Percentiles rank a stretch among this genome's conserved stretches.
These are phyloP conservation scores for Triplophysa yarkandensis DNA, from an alignment of 2,797 vertebrate species.

Conservation along the genomic window DNA sequence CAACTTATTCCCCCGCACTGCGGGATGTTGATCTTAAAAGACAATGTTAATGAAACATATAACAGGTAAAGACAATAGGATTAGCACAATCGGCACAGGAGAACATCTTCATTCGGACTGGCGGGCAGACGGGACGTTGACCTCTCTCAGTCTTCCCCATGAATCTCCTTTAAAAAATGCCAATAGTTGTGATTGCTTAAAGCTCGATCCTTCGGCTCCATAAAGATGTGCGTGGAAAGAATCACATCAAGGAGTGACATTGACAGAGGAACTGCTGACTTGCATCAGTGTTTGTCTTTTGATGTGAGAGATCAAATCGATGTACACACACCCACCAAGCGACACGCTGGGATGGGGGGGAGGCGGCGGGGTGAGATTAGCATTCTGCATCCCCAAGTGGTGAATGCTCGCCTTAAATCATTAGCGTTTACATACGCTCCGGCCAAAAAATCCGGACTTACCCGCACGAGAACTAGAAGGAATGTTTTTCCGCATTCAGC, in stretches of 20 bases:
- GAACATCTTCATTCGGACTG: constrained; percentile 62
- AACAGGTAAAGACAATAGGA: constrained; percentile 80
- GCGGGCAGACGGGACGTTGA: constrained; percentile 67
- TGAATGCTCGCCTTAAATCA: constrained; percentile 75
- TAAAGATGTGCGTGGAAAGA: constrained; percentile 90
- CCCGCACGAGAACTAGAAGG: constrained; percentile 45
- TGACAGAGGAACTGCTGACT: constrained; percentile 99
- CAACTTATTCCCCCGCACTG: constrained; percentile 77
- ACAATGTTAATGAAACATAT: constrained; percentile 78
- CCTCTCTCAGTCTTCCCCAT: constrained; percentile 78
- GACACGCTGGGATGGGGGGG: constrained; percentile 70
- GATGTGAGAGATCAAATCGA: constrained; percentile 99
- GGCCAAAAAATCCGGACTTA: constrained; percentile 75
- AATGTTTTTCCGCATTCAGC: constrained; percentile 39
- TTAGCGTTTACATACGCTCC: constrained; percentile 71
- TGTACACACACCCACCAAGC: constrained; percentile 91
- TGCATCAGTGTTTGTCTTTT: constrained; percentile 99
- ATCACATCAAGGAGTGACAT: constrained; percentile 98
- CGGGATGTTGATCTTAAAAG: constrained; percentile 79
- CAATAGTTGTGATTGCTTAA: constrained; percentile 97
- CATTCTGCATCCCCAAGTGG: constrained; percentile 82
- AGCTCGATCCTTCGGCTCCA: constrained; percentile 84
- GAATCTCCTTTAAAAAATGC: constrained; percentile 97
- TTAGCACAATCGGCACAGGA: constrained; percentile 75
- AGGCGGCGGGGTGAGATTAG: constrained; percentile 83